Evolutionary conservation across 2,113 vertebrate species (phyloP), one percentile per base, ranked within the genome.

Genomic region (Miniopterus natalensis): DNA sequence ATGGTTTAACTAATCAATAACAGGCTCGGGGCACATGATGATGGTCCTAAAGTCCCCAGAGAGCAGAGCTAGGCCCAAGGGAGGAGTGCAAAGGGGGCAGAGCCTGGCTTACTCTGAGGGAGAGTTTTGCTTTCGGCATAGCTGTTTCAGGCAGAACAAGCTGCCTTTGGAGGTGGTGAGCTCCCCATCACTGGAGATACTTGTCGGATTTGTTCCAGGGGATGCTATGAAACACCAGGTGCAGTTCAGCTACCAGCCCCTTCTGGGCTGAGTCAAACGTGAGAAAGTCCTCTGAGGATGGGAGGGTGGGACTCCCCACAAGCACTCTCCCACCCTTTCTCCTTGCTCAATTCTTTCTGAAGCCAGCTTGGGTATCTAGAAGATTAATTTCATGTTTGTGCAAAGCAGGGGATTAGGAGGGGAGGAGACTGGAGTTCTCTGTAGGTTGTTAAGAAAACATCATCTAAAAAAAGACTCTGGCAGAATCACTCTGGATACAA

Each of bases 361-460:
- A 94, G 94, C 47, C 63, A 74, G 85, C 73, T 88, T 71, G 73
- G 77, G 77, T 94, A 92, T 93, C 87, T 63, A 91, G 94, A 95
- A 96, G 97, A 97, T 97, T 97, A 96, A 94, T 91, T 95, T 97
- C 96, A 88, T 93, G 95, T 97, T 97, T 96, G 92, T 97, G 87
- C 96, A 97, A 96, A 96, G 96, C 95, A 85, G 73, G 70, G 86
- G 94, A 96, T 96, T 95, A 96, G 73, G 36, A 84, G 70, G 68
- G 95, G 95, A 94, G 94, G 96, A 94, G 94, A 91, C 88, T 40
- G 66, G 75, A 83, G 89, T 63, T 88, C 88, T 84, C 86, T 53
- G 89, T 75, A 94, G 73, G 94, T 92, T 94, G 96, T 97, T 95
- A 94, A 75, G 94, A 92, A 97, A 95, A 95, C 92, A 95, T 40